Percentiles rank a stretch among this genome's conserved stretches.
Conservation (phyloP, 2,113 vertebrate species). For the Corythoichthys haematopterus region DNA sequence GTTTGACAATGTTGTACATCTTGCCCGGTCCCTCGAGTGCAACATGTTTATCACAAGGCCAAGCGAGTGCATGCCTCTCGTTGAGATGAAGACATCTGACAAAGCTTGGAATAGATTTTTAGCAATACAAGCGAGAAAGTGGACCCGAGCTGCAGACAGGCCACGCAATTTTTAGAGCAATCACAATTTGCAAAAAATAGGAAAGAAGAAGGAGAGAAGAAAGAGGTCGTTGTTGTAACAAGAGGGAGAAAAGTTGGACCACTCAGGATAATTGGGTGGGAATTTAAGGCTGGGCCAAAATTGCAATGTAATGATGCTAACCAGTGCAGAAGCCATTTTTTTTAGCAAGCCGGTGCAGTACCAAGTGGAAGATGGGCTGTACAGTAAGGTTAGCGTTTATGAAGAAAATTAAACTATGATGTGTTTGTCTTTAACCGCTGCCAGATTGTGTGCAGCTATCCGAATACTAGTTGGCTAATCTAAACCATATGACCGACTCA, state of each 20-base stretch:
- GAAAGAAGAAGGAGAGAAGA: slow-evolving; percentile 43
- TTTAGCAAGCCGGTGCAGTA: slow-evolving; percentile 27
- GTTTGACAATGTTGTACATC: slow-evolving; percentile 51
- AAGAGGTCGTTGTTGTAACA: slow-evolving; percentile 53
- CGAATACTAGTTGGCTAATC: slow-evolving; percentile 59
- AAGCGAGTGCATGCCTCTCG: slow-evolving; percentile 34
- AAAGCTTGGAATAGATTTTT: slow-evolving; percentile 26
- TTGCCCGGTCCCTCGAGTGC: slow-evolving; percentile 33
- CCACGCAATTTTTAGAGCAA: slow-evolving; percentile 44
- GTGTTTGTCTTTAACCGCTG: slow-evolving; percentile 60
- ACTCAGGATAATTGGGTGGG: slow-evolving; percentile 49
- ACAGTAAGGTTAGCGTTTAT: slow-evolving; percentile 25
- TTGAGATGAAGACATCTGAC: slow-evolving; percentile 35
- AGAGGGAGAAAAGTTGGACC: slow-evolving; percentile 44
- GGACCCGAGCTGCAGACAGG: slow-evolving; percentile 43
- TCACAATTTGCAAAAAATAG: slow-evolving; percentile 43
- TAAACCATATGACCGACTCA: slow-evolving; percentile 66
- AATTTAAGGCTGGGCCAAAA: slow-evolving; percentile 52
- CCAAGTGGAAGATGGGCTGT: slow-evolving; percentile 32
- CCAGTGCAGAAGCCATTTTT: slow-evolving; percentile 31
- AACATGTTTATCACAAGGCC: slow-evolving; percentile 57
- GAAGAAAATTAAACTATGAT: slow-evolving; percentile 39
- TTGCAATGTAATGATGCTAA: slow-evolving; percentile 44
- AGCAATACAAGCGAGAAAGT: slow-evolving; percentile 16
- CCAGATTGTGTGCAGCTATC: slow-evolving; percentile 54